Evolutionary conservation across 1,140 invertebrate species (phyloP).

Genomic region (Hyles euphorbiae): DNA sequence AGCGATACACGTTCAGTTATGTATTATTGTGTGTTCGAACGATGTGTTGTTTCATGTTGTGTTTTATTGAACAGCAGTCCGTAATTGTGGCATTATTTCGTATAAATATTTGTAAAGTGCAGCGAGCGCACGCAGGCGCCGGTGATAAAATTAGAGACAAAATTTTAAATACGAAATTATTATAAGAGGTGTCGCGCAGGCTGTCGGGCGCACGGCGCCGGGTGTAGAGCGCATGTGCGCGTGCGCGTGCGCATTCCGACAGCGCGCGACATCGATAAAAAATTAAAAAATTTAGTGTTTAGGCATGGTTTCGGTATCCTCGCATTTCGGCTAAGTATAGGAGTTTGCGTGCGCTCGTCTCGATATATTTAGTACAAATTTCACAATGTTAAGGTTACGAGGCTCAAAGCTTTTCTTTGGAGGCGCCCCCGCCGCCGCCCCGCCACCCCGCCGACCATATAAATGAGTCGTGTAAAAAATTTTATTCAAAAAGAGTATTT

Average conservation of each 20-base stretch:
- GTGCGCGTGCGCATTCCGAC: slow-evolving; percentile 11
- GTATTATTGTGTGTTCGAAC: slow-evolving; percentile 50
- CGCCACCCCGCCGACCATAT: slow-evolving; percentile 44
- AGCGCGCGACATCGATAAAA: slow-evolving; percentile 1
- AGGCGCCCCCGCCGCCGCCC: slow-evolving; percentile 44
- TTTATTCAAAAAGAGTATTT: slow-evolving; percentile 77
- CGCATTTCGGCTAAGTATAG: slow-evolving; percentile 73
- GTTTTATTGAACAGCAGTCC: slow-evolving; percentile 47
- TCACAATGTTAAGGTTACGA: slow-evolving; percentile 74
- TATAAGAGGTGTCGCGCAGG: slow-evolving; percentile 34
- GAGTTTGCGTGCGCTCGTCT: slow-evolving; percentile 60
- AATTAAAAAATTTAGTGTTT: slow-evolving; percentile 57
- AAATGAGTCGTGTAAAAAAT: slow-evolving; percentile 74
- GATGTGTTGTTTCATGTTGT: slow-evolving; percentile 45
- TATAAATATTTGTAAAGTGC: slow-evolving; percentile 69
- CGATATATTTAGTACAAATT: slow-evolving; percentile 76
- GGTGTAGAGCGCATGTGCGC: slow-evolving; percentile 10
- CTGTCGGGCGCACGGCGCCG: slow-evolving; percentile 18
- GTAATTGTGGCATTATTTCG: slow-evolving; percentile 45
- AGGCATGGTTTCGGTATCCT: slow-evolving; percentile 71
- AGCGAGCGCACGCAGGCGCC: slow-evolving; percentile 62
- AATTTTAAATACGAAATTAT: slow-evolving; percentile 67
- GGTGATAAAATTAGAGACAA: slow-evolving; percentile 71
- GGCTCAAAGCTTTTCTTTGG: slow-evolving; percentile 74
- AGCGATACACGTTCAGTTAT: slow-evolving; percentile 64